Evolutionary conservation across 2,888 invertebrate species (phyloP).

Genomic region (Orchesellides sinensis): DNA sequence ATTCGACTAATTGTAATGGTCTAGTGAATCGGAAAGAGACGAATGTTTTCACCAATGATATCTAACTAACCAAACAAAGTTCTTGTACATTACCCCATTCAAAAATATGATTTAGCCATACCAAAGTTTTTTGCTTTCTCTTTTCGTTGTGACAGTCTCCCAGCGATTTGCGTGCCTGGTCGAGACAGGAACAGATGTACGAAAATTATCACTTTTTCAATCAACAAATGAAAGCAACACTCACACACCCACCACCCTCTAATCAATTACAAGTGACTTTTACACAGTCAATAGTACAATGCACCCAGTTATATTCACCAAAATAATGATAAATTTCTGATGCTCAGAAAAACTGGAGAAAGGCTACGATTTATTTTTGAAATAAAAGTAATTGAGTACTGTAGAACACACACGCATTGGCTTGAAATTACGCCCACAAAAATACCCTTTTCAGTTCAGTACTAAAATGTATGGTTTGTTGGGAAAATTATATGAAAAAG

Average conservation of each 20-base stretch:
- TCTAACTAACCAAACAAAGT: too few relatives aligned
- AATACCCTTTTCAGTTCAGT: too few relatives aligned
- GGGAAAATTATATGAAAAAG: too few relatives aligned
- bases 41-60: background rate
- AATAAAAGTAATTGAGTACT: too few relatives aligned
- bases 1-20: conserved; percentile 29
- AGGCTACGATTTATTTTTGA: background rate
- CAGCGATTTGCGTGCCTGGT: conserved; percentile 49
- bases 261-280: conserved; percentile 1
- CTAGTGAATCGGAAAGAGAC: conserved; percentile 21
- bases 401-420: too few relatives aligned
- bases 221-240: conserved; percentile 33
- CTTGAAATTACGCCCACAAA: too few relatives aligned
- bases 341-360: background rate
- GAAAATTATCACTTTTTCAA: conserved; percentile 46
- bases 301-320: background rate
- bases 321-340: background rate
- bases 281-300: background rate
- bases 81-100: too few relatives aligned
- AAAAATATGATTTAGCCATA: too few relatives aligned
- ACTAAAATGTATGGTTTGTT: too few relatives aligned
- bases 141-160: too few relatives aligned
- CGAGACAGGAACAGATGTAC: conserved; percentile 35
- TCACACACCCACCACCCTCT: background rate
- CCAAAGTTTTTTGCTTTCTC: too few relatives aligned